Percentiles rank a stretch among this genome's conserved stretches.
Evolutionary conservation across 2,888 invertebrate species (phyloP).

Genomic region (Callimorpha dominula): DNA sequence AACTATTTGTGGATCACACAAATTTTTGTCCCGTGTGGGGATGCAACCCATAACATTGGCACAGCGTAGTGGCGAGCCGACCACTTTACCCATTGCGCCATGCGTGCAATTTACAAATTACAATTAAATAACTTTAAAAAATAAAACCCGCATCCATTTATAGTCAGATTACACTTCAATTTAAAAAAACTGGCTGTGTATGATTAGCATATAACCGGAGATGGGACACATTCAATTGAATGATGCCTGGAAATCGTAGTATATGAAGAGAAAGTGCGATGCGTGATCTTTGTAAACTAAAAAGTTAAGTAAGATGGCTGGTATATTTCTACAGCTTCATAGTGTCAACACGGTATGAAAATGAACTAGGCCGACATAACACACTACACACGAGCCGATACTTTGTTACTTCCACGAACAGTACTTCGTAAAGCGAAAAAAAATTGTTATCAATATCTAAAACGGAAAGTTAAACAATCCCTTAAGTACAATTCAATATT

Average conservation of each 20-base stretch:
- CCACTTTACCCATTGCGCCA: too few species aligned
- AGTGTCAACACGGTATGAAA: slow-evolving; percentile 24
- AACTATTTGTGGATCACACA: too few species aligned
- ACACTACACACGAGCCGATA: slow-evolving; percentile 44
- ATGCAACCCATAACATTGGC: too few species aligned
- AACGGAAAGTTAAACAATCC: slow-evolving; percentile 13
- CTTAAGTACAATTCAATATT: slow-evolving; percentile 33
- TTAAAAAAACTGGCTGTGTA: too few species aligned
- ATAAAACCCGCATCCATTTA: too few species aligned
- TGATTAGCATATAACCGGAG: too few species aligned
- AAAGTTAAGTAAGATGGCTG: background rate
- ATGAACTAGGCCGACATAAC: slow-evolving; percentile 60
- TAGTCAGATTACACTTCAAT: too few species aligned
- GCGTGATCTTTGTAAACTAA: background rate
- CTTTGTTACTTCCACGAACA: slow-evolving; percentile 1
- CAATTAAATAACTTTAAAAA: too few species aligned
- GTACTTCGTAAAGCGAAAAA: background rate
- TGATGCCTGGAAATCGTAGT: background rate
- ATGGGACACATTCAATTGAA: too few species aligned
- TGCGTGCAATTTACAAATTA: too few species aligned
- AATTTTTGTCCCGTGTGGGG: too few species aligned
- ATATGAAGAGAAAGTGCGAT: background rate
- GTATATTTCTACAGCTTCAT: background rate
- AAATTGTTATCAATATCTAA: background rate
- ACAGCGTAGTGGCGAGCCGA: too few species aligned